phyloP scores from a whole-genome alignment of 2,888 invertebrate genomes.

The Mimachlamys varia region DNA sequence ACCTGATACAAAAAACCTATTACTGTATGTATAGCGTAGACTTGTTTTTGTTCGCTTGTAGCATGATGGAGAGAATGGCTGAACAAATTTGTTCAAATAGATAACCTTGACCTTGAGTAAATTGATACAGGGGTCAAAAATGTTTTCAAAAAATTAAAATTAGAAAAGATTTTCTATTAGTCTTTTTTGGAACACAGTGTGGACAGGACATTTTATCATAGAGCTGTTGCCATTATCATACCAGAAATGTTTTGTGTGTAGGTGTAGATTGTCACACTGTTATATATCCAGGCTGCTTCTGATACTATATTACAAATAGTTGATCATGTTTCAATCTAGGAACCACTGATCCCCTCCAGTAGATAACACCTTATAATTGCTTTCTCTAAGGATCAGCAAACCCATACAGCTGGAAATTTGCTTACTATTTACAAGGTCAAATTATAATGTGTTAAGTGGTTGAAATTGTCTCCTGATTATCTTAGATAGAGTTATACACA shows the following conservation, averaged over 20 bases:
- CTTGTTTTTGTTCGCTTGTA: too few relatives aligned
- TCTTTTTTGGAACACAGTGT: too few relatives aligned
- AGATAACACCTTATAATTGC: not conserved
- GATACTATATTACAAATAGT: not conserved
- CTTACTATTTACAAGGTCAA: conserved; percentile 29
- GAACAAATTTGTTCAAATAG: too few relatives aligned
- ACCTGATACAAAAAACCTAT: too few relatives aligned
- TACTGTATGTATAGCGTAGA: too few relatives aligned
- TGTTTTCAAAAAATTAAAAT: too few relatives aligned
- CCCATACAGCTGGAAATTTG: not conserved
- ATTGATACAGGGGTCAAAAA: too few relatives aligned
- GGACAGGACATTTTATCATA: too few relatives aligned
- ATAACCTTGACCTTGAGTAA: too few relatives aligned
- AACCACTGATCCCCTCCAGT: not conserved
- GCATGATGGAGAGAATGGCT: too few relatives aligned
- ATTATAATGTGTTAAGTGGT: conserved; percentile 1
- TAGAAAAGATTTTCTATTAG: too few relatives aligned
- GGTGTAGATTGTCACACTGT: not conserved
- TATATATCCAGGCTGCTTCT: not conserved
- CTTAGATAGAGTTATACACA: not conserved
- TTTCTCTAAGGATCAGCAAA: not conserved
- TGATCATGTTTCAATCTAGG: not conserved
- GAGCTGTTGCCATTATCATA: not conserved
- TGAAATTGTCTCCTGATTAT: not conserved
- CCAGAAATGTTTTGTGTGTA: not conserved